phyloP scores from a whole-genome alignment of 2,113 vertebrate species.

The Oriolus oriolus region DNA sequence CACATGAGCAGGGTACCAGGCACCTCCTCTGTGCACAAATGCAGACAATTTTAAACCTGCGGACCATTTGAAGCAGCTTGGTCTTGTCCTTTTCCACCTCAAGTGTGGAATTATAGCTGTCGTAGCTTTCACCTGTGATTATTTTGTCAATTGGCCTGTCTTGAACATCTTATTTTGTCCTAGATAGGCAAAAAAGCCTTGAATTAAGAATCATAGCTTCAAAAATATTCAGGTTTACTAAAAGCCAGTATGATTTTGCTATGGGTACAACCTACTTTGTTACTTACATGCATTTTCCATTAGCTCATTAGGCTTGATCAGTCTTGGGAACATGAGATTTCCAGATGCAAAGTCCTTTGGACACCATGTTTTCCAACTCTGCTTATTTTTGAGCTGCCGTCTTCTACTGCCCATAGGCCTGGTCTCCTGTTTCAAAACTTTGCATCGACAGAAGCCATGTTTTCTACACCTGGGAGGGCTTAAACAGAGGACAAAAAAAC shows the following conservation, averaged over 20 bases:
- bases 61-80: background rate
- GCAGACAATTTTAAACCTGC: accelerated
- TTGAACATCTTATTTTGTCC: background rate
- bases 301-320: background rate
- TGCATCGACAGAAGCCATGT: background rate
- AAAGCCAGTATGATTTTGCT: background rate
- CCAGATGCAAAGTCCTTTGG: background rate
- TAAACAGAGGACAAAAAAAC: background rate
- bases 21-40: background rate
- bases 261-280: background rate
- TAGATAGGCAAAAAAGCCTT: background rate
- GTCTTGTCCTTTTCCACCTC: background rate
- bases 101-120: background rate
- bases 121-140: background rate
- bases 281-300: background rate
- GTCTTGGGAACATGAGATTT: background rate
- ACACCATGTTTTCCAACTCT: background rate
- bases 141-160: background rate
- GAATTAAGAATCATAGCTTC: background rate
- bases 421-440: background rate
- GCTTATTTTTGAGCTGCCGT: background rate
- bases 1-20: background rate
- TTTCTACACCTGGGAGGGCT: background rate
- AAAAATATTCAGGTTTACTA: background rate
- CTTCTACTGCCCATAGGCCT: background rate